Evolutionary conservation across 2,888 invertebrate species (phyloP), one percentile per base, ranked within the genome.

Genomic region (Brenthis ino): DNA sequence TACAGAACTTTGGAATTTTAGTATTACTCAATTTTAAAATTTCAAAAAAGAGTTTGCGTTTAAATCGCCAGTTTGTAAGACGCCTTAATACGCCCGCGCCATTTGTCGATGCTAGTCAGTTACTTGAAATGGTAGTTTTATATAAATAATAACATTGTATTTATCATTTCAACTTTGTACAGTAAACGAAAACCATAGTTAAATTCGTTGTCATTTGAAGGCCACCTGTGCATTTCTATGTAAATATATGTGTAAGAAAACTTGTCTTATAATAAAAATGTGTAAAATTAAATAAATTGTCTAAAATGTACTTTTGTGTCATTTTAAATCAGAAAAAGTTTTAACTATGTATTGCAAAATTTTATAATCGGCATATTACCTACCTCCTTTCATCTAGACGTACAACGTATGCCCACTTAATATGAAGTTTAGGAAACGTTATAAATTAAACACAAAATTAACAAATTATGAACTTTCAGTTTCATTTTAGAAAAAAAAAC

Each of bases 231-330:
- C 86, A 90, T 90, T 89, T 79, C 80, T 76, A 76, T 93, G 92
- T 93, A 92, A 88, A 93, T 92, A 93, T 91, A 75, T 76, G 50
- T 51, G 53, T 89, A 89, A 91, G 88, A 73, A 78, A 85, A 82
- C 82, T 86, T 85, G 85, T 91, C 86, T 89, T 83, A 85, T 88
- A 87, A 87, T 83, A 81, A 63, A 89, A 90, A 89, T 88, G 91
- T 92, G 92, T 93, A 92, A 89, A 92, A 92, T 90, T 82, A 88
- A 92, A 91, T 92, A 93, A 93, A 93, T 88, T 89, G 87, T 92
- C 86, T 87, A 89, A 91, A 91, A 91, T 78, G 87, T 87, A 88
- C 75, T 79, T 74, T 71, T 70, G 71, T 67, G 75, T 70, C 64
- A 64, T 72, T 68, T 63, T 43, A 20, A 50, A 11, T n/a, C 4